phyloP scores from a whole-genome alignment of 2,888 invertebrate genomes.

The Drosophila demipolita region DNA sequence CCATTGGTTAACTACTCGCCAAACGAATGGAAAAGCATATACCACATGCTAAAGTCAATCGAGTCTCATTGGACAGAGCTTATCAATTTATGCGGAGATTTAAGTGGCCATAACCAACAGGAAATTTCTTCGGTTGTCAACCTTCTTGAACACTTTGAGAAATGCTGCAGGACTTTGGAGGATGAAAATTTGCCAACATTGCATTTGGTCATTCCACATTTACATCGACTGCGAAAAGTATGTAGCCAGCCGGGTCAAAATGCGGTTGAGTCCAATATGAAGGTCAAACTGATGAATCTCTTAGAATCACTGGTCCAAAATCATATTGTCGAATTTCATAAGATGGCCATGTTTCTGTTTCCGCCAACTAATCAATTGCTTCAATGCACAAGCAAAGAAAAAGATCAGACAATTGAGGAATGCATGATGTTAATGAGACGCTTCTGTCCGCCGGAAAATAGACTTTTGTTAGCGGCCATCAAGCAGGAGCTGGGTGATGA shows the following conservation, averaged over 20 bases:
- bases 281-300: neutral
- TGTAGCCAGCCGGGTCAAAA: neutral
- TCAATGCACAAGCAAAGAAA: slow-evolving; percentile 17
- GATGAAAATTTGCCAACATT: neutral
- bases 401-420: slow-evolving; percentile 9
- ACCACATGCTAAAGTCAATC: neutral
- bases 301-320: neutral
- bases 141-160: neutral
- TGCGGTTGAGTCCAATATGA: neutral
- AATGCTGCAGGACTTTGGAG: neutral
- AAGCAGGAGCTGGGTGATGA: neutral
- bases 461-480: neutral
- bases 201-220: neutral
- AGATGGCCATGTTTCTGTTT: slow-evolving; percentile 23
- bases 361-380: slow-evolving; percentile 27
- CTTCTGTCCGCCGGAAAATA: neutral
- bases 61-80: neutral
- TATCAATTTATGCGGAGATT: neutral
- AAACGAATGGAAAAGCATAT: neutral
- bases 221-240: neutral
- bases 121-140: neutral
- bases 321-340: slow-evolving; percentile 8
- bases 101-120: neutral
- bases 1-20: neutral
- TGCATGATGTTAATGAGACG: slow-evolving; percentile 17